These are phyloP conservation scores for Drusus annulatus DNA, from an alignment of 1,140 invertebrate genomes.

Conservation along the genomic window DNA sequence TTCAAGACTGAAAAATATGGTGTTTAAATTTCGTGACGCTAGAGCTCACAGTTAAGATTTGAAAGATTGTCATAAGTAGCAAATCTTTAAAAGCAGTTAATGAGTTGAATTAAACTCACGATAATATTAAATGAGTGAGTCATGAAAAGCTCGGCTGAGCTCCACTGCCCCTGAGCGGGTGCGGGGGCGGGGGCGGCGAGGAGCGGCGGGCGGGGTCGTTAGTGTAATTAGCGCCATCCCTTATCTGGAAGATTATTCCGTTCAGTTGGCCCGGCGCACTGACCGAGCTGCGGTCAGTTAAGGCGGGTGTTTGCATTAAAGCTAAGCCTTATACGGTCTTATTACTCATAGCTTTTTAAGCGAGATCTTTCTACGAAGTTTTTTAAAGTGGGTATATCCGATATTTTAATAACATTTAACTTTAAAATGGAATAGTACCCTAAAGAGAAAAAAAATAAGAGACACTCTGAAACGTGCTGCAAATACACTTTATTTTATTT, in stretches of 20 bases:
- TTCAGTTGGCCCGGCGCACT: neutral
- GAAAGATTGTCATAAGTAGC: neutral
- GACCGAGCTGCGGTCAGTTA: neutral
- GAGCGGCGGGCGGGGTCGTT: neutral
- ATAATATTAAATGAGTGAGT: neutral
- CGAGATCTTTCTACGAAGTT: neutral
- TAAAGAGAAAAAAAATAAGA: too few species aligned
- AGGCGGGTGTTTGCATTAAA: neutral
- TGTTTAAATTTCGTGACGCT: too few species aligned
- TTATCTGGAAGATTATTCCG: conserved; percentile 32
- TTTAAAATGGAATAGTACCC: too few species aligned
- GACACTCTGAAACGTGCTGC: too few species aligned
- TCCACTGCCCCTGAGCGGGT: neutral
- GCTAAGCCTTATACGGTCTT: neutral
- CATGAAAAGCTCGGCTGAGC: neutral
- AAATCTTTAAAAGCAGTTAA: neutral
- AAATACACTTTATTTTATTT: too few species aligned
- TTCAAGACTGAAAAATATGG: too few species aligned
- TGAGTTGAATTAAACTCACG: neutral
- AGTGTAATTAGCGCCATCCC: conserved; percentile 24
- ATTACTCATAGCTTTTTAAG: neutral
- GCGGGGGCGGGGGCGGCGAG: neutral
- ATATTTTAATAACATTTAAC: neutral
- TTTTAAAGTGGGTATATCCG: neutral
- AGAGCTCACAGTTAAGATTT: neutral